Evolutionary conservation across 1,140 invertebrate species (phyloP), one percentile per base, ranked within the genome.

Genomic region (Protaetia brevitarsis): DNA sequence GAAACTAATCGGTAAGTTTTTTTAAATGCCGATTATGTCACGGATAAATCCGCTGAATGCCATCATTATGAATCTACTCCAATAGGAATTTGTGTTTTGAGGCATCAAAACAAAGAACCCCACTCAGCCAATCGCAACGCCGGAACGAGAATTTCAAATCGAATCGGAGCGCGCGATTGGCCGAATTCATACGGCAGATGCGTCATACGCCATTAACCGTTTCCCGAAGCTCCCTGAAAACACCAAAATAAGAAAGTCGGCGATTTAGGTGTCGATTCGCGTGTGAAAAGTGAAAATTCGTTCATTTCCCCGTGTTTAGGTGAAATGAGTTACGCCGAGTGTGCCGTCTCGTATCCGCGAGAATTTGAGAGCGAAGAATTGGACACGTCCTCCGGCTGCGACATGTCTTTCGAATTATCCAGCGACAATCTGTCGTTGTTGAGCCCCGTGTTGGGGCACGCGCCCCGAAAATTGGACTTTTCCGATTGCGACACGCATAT

Each of bases 381-480:
- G 21, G 75, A 77, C 41, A 6, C 26, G 6, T 51, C 41, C 6
- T 51, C 41, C 1, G 41, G 41, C 16, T 51, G 41, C 26, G 41
- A 51, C 60, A 72, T 75, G 72, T 71, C 71, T 67, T 77, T 77
- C 61, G 75, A 77, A 41, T 36, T 72, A n/a, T 73, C 71, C 16
- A 71, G 66, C 34, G 75, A 75, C 34, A 71, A 72, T 36, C 6
- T 70, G 2, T 59, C 57, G 26, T 30, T 28, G 10, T 21, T 23
- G 19, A 66, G 64, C 23, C 67, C 67, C 11, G 34, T 37, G 27
- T 57, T 31, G n/a, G 56, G 36, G 27, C 57, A 60, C 27, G 57
- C 61, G 29, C 63, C 68, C 2, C 64, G 72, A 59, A 72, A 68
- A 69, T 67, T 72, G 13, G 58, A 69, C 30, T 70, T 70, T 63